Evolutionary conservation across 2,888 invertebrate species (phyloP).

Genomic region (Lasioglossum lativentre): DNA sequence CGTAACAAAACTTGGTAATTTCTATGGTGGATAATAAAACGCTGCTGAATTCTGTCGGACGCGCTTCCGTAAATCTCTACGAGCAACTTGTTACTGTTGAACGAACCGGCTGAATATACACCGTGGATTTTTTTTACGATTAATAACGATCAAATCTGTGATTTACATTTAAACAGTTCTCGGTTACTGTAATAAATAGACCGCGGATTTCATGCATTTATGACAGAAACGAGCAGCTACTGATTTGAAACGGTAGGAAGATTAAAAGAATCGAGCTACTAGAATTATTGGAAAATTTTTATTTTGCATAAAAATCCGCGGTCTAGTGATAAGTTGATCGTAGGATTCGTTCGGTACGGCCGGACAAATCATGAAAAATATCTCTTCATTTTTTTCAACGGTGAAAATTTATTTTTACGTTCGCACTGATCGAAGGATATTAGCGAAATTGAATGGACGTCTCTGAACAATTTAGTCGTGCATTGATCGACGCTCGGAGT

Average conservation of each 20-base stretch:
- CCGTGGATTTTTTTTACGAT: conserved; percentile 1
- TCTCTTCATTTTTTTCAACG: not conserved
- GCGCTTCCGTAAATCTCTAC: not conserved
- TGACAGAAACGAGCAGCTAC: not conserved
- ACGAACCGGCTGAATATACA: not conserved
- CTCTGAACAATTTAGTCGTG: not conserved
- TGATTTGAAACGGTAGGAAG: not conserved
- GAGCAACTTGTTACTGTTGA: not conserved
- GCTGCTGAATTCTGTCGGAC: not conserved
- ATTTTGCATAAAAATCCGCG: not conserved
- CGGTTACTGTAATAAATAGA: not conserved
- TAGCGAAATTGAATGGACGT: not conserved
- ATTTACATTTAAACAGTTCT: not conserved
- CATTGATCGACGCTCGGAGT: not conserved
- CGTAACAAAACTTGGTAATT: not conserved
- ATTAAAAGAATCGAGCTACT: not conserved
- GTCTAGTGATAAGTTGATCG: not conserved
- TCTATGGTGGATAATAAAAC: not conserved
- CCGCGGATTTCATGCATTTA: not conserved
- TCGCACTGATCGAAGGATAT: not conserved
- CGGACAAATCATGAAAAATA: not conserved
- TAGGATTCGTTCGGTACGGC: not conserved
- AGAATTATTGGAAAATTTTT: not conserved
- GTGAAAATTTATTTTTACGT: not conserved
- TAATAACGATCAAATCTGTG: not conserved